A percentile compares a stretch with the other conserved stretches of the same genome.
Evolutionary conservation across 2,888 invertebrate species (phyloP).

Genomic region (Cantharis rufa): DNA sequence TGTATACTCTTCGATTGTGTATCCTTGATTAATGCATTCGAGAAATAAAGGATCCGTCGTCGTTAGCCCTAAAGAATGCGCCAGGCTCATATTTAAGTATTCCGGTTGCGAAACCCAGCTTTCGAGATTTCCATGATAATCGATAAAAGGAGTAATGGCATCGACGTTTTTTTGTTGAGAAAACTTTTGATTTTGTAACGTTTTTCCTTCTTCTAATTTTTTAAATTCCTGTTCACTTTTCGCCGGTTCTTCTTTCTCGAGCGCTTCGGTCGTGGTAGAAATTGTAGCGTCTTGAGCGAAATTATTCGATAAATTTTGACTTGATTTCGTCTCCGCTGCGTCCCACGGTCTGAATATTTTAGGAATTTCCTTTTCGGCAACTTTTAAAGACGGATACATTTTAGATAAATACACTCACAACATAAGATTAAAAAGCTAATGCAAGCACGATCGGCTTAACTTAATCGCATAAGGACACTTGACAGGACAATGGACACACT

Average conservation of each 20-base stretch:
- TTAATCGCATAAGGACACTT: conserved; percentile 40
- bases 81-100: conserved; percentile 33
- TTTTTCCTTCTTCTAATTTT: neutral
- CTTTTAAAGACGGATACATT: conserved; percentile 3
- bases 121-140: conserved; percentile 28
- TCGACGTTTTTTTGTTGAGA: neutral
- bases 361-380: conserved; percentile 8
- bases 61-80: conserved; percentile 41
- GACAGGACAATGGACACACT: conserved; percentile 47
- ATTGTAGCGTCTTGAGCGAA: conserved; percentile 62
- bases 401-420: conserved; percentile 26
- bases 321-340: neutral
- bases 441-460: conserved; percentile 20
- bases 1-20: conserved; percentile 73
- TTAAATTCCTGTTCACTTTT: neutral
- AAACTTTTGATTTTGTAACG: neutral
- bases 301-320: conserved; percentile 39
- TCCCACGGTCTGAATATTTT: conserved; percentile 46
- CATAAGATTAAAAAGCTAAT: conserved; percentile 20
- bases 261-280: conserved; percentile 59
- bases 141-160: neutral
- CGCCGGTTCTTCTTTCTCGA: conserved; percentile 8
- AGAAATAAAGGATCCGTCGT: conserved; percentile 47
- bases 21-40: conserved; percentile 50
- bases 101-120: conserved; percentile 37